Evolutionary conservation across 1,140 invertebrate genomes (phyloP).

Genomic region (Charaxes varanes): DNA sequence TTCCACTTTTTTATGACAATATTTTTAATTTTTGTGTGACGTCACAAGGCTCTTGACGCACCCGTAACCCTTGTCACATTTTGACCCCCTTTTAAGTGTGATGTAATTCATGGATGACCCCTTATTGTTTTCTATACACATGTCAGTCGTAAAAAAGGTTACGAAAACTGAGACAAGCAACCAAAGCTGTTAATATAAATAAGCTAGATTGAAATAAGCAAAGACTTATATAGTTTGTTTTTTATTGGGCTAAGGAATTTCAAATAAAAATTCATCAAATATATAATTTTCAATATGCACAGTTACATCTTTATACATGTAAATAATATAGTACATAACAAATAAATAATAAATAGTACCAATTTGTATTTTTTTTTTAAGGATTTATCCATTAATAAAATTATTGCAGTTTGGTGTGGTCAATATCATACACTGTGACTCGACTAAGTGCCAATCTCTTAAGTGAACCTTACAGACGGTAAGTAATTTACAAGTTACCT

Average conservation of each 20-base stretch:
- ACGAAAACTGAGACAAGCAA: no score
- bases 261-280: conserved; percentile 68
- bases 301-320: conserved; percentile 73
- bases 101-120: no score
- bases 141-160: no score
- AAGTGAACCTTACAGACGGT: conserved; percentile 40
- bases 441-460: conserved; percentile 63
- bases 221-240: conserved; percentile 36
- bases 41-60: no score
- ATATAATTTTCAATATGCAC: conserved; percentile 71
- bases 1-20: no score
- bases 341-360: conserved; percentile 73
- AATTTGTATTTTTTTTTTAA: no score
- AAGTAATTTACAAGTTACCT: conserved; percentile 48
- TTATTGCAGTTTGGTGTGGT: conserved; percentile 63
- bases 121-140: no score
- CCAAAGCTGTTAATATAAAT: no score
- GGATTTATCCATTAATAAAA: conserved; percentile 61
- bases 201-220: conserved; percentile 28
- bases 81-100: no score
- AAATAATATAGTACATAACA: conserved; percentile 72
- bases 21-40: no score
- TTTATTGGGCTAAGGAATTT: conserved; percentile 67
- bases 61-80: no score
- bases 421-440: conserved; percentile 62